Evolutionary conservation across 2,888 invertebrate genomes (phyloP).

Genomic region (Papilio gigon): DNA sequence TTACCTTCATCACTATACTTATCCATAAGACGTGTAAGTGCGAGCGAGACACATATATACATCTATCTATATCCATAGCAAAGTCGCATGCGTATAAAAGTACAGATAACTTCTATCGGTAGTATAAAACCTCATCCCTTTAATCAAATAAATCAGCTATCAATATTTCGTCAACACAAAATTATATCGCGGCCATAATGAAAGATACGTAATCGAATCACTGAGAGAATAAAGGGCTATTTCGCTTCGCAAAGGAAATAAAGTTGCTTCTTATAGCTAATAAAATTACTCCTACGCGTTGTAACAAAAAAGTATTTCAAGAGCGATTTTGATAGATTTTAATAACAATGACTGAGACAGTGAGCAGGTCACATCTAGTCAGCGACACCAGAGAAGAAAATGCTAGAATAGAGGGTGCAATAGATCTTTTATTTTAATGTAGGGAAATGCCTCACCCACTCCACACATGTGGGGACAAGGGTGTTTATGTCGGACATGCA

Average conservation of each 20-base stretch:
- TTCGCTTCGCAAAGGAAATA: constrained; percentile 37
- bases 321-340: not conserved
- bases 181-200: constrained; percentile 20
- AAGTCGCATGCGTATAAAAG: not conserved
- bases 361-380: too few species aligned
- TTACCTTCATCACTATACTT: too few species aligned
- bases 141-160: constrained; percentile 17
- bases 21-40: too few species aligned
- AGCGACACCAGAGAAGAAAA: too few species aligned
- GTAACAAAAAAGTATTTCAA: not conserved
- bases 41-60: too few species aligned
- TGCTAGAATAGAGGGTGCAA: too few species aligned
- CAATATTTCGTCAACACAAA: constrained; percentile 32
- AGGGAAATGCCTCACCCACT: too few species aligned
- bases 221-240: constrained; percentile 27
- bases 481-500: too few species aligned
- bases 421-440: too few species aligned
- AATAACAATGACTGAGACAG: too few species aligned
- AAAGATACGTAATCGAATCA: constrained; percentile 37
- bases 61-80: not conserved
- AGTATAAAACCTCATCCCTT: constrained; percentile 6
- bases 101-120: not conserved
- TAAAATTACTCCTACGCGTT: constrained; percentile 22
- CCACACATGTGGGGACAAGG: too few species aligned
- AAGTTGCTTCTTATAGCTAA: constrained; percentile 32